Evolutionary conservation across 2,888 invertebrate genomes (phyloP), one percentile per base, ranked within the genome.

Genomic region (Philonicus albiceps): DNA sequence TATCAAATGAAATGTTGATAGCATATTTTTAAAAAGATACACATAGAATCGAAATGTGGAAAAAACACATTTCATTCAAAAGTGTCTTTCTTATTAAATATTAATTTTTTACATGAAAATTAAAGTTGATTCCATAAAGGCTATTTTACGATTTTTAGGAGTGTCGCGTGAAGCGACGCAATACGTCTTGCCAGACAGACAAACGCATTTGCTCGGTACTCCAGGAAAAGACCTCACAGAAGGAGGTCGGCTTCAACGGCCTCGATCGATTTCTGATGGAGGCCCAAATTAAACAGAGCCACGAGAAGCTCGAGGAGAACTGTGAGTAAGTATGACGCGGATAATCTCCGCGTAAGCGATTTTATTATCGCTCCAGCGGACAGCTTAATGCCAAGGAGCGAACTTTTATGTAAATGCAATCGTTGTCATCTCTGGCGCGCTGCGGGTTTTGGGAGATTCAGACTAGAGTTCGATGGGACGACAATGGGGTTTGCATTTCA

Each of bases 171-270:
- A 88, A 87, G 78, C 76, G 22, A 76, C 73, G 40, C 75, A 88
- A 87, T 87, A 85, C 88, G 80, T 88, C 86, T 80, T 80, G 76
- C 64, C 88, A 88, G 78, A 88, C 88, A 80, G 84, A 88, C 49
- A 80, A 88, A 84, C 37, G 84, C 74, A 80, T 43, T 37, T 13
- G 16, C 64, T 49, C 78, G 74, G 5, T 73, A 40, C 40, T 64
- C 73, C 40, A 74, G 8, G 78, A 86, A 76, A 86, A 86, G 64
- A 40, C 84, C 49, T 19, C 76, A 4, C 87, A 87, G 75, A 86
- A 83, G 30, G 83, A 72, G 7, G 13, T 27, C 34, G 86, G 53
- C 74, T 75, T 37, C 34, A 19, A 34, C 31, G 74, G 19, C 1
- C 5, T 34, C 19, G 74, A 75, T 85, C 85, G 85, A 85, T 75